Evolutionary conservation across 2,113 vertebrate genomes (phyloP).

Genomic region (Archocentrus centrarchus): DNA sequence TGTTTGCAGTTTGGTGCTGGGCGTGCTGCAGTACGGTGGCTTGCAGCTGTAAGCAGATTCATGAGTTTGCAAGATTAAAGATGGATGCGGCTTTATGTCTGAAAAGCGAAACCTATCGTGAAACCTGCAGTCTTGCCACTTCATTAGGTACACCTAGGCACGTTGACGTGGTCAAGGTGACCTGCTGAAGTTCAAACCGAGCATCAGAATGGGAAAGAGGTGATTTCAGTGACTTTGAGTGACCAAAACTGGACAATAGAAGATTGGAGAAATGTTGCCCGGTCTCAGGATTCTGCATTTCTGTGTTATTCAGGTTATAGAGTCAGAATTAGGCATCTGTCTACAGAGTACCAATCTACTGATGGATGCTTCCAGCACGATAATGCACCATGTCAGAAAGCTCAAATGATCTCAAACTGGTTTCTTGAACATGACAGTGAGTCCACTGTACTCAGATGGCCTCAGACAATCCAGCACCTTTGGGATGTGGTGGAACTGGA

Average conservation of each 20-base stretch:
- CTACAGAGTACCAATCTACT: background rate
- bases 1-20: too few relatives aligned
- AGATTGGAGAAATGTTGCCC: background rate
- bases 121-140: background rate
- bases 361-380: too few relatives aligned
- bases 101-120: background rate
- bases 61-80: too few relatives aligned
- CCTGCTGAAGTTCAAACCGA: background rate
- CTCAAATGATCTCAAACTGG: too few relatives aligned
- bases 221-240: background rate
- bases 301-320: background rate
- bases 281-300: background rate
- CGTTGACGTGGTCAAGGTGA: too few relatives aligned
- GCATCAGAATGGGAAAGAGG: background rate
- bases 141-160: background rate
- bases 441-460: too few relatives aligned
- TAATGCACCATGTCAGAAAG: background rate
- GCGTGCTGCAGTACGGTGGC: too few relatives aligned
- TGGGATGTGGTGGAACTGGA: background rate
- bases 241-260: background rate
- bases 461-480: background rate
- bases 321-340: background rate
- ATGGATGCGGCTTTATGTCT: background rate
- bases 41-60: too few relatives aligned
- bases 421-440: too few relatives aligned